These are phyloP conservation scores for Leistus spinibarbis DNA, from an alignment of 2,888 invertebrate genomes.

Conservation along the genomic window DNA sequence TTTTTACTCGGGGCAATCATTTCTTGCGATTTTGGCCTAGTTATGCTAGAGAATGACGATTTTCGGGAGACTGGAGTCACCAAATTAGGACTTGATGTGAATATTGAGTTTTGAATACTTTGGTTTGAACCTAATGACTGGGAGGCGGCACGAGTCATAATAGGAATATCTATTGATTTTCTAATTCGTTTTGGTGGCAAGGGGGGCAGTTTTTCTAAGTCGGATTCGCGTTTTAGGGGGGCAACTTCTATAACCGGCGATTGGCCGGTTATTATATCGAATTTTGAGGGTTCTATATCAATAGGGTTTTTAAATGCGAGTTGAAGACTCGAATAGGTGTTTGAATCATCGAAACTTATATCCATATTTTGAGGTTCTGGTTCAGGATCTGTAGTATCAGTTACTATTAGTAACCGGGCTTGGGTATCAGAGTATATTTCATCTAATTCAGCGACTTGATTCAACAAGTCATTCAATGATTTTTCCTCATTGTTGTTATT, in stretches of 20 bases:
- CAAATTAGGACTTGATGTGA: slow-evolving; percentile 45
- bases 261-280: slow-evolving; percentile 61
- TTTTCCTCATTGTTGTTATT: slow-evolving; percentile 59
- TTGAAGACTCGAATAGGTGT: slow-evolving; percentile 83
- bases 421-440: slow-evolving; percentile 80
- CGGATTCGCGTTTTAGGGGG: slow-evolving; percentile 61
- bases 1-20: slow-evolving; percentile 61
- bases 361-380: slow-evolving; percentile 61
- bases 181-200: slow-evolving; percentile 80
- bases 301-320: slow-evolving; percentile 85
- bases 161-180: slow-evolving; percentile 59
- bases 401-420: slow-evolving; percentile 60
- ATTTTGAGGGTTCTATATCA: slow-evolving; percentile 60
- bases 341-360: slow-evolving; percentile 74
- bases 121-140: slow-evolving; percentile 42
- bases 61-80: slow-evolving; percentile 48
- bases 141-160: slow-evolving; percentile 46
- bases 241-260: slow-evolving; percentile 58
- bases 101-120: slow-evolving; percentile 45
- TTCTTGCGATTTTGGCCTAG: slow-evolving; percentile 52
- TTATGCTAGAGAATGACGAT: slow-evolving; percentile 48
- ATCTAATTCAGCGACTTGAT: slow-evolving; percentile 80
- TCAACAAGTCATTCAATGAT: slow-evolving; percentile 72
- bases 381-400: slow-evolving; percentile 41
- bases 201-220: slow-evolving; percentile 72